Evolutionary conservation across 2,888 invertebrate species (phyloP).

Genomic region (Drosophila acutilabella): DNA sequence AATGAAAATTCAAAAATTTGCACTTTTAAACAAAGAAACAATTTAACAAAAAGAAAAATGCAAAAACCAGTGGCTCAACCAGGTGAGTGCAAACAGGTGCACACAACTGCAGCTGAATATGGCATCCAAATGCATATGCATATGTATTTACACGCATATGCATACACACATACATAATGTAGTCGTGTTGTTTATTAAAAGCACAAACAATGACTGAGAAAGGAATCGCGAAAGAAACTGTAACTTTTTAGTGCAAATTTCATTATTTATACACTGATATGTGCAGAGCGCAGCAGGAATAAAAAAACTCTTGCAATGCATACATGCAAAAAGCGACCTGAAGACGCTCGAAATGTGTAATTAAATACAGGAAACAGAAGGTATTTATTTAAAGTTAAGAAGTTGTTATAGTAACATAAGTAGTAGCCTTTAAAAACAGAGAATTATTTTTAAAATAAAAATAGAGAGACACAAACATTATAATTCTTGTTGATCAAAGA

Average conservation of each 20-base stretch:
- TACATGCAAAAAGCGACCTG: conserved; percentile 36
- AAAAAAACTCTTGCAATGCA: conserved; percentile 50
- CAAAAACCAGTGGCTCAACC: conserved; percentile 22
- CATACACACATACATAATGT: conserved; percentile 48
- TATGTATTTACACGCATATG: conserved; percentile 12
- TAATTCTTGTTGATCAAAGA: too few relatives aligned
- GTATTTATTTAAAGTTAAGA: too few relatives aligned
- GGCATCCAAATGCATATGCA: conserved; percentile 49
- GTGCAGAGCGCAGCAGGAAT: conserved; percentile 45
- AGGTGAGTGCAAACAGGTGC: conserved; percentile 61
- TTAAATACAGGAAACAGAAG: too few relatives aligned
- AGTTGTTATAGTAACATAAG: too few relatives aligned
- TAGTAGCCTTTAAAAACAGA: too few relatives aligned
- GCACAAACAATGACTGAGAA: conserved; percentile 34
- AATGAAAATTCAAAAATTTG: conserved; percentile 64
- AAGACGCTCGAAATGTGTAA: background rate
- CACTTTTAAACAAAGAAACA: conserved; percentile 76
- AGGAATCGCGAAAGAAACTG: conserved; percentile 53
- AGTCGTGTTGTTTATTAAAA: conserved; percentile 61
- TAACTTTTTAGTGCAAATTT: conserved; percentile 74
- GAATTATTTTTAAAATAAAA: too few relatives aligned
- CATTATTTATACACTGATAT: conserved; percentile 71
- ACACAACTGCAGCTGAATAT: conserved; percentile 49
- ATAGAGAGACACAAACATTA: too few relatives aligned
- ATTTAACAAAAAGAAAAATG: conserved; percentile 74